Evolutionary conservation across 2,113 vertebrate genomes (phyloP).

Genomic region (Melanerpes formicivorus): DNA sequence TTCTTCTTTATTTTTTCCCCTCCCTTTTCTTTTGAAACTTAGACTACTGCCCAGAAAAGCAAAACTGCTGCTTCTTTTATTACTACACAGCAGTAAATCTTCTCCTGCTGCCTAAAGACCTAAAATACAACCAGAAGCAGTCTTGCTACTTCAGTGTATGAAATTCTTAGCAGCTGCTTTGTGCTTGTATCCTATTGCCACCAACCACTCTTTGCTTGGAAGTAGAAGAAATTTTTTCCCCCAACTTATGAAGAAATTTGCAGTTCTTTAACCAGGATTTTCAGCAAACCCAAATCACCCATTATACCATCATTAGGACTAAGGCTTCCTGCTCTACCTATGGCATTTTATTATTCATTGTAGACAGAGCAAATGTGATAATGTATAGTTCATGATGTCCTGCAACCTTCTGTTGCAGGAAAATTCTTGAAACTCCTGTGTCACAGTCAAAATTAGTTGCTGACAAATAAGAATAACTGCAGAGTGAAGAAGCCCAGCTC

Average conservation of each 20-base stretch:
- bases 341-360: background rate
- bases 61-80: background rate
- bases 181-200: background rate
- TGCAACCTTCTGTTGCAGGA: background rate
- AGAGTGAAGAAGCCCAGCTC: slow-evolving; percentile 11
- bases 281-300: background rate
- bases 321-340: background rate
- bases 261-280: background rate
- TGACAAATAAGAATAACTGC: slow-evolving; percentile 5
- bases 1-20: background rate
- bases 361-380: background rate
- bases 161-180: background rate
- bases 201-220: background rate
- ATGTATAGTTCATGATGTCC: background rate
- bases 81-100: background rate
- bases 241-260: background rate
- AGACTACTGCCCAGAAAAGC: background rate
- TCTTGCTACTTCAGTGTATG: background rate
- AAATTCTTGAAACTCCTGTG: background rate
- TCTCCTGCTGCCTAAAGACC: background rate
- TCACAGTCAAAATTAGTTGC: background rate
- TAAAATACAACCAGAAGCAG: background rate
- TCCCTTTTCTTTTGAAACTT: background rate
- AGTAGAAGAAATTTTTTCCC: background rate
- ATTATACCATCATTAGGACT: background rate